Evolutionary conservation across 1,140 invertebrate genomes (phyloP).

Genomic region (Diabrotica undecimpunctata): DNA sequence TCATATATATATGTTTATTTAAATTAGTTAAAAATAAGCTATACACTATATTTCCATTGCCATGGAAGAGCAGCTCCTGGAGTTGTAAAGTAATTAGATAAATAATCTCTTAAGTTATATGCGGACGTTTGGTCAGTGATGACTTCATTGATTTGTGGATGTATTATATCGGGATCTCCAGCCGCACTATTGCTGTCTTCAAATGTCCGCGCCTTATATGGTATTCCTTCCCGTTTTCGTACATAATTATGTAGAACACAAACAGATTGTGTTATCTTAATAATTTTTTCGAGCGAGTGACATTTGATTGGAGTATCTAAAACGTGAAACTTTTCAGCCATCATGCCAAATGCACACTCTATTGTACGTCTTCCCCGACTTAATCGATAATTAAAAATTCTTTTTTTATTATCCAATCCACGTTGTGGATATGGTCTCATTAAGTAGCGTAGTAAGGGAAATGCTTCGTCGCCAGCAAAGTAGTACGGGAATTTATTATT

Average conservation of each 20-base stretch:
- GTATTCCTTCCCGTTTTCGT: slow-evolving; percentile 15
- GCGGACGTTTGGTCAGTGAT: slow-evolving; percentile 7
- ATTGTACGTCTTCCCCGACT: slow-evolving; percentile 24
- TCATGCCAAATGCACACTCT: slow-evolving; percentile 27
- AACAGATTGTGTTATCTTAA: too few species aligned
- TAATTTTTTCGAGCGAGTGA: too few species aligned
- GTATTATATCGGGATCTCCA: background rate
- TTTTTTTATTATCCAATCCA: slow-evolving; percentile 26
- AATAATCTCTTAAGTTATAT: slow-evolving; percentile 21
- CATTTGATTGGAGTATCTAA: slow-evolving; percentile 19
- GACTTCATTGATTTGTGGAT: background rate
- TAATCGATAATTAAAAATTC: slow-evolving; percentile 26
- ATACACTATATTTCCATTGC: slow-evolving; percentile 5
- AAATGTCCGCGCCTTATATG: slow-evolving; percentile 9
- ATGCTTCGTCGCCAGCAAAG: slow-evolving; percentile 22
- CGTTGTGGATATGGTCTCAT: too few species aligned
- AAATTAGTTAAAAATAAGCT: too few species aligned
- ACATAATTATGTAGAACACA: too few species aligned
- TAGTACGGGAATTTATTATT: slow-evolving; percentile 14
- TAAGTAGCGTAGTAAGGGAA: too few species aligned
- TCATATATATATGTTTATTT: too few species aligned
- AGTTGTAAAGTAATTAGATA: slow-evolving; percentile 11
- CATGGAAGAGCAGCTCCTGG: background rate
- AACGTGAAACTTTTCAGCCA: slow-evolving; percentile 27
- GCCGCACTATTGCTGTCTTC: background rate